Evolutionary conservation across 2,888 invertebrate species (phyloP), one percentile per base, ranked within the genome.

Genomic region (Leptinotarsa tumamoca): DNA sequence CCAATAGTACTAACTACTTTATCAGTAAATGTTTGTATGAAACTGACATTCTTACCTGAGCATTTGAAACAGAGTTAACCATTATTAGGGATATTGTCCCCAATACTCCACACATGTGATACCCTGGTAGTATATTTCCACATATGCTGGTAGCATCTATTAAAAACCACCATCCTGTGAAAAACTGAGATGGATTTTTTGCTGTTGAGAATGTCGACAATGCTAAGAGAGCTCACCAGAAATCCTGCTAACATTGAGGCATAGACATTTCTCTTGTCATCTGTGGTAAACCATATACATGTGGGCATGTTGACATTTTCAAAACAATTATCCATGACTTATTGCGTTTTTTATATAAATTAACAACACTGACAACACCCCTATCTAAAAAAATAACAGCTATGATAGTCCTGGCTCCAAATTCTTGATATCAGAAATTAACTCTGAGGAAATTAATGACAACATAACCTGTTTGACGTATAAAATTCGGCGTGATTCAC

Each of bases 91-190:
- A 98, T 73, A 99, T 84, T 1, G 98, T 98, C 23, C 96, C 97
- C 87, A 98, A 93, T 68, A 98, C 95, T 10, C 99, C 99, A 86
- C 98, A 98, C 73, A 98, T 93, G 85, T 98, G 96, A 82, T 96
- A 96, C 0, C 88, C 88, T 17, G 96, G 95, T 81, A 91, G 84
- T 88, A 98, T 89, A 89, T 94, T 90, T 52, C 90, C 90, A 85
- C 95, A 94, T 23, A 93, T 93, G 0, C 96, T 93, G 74, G 96
- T 94, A 10, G 97, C 96, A 90, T 99, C 99, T 83, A 99, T 98
- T 78, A 98, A 94, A 78, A 98, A 93, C 99, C 99, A 99, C 98
- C 99, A 99, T 69, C 98, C 99, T 83, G 93, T 90, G 85, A 97
- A 98, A 90, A 99, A 99, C 97, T 98, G 86, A 72, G 89, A 74